phyloP scores from a whole-genome alignment of 2,113 vertebrate species.

The Lethenteron reissneri region DNA sequence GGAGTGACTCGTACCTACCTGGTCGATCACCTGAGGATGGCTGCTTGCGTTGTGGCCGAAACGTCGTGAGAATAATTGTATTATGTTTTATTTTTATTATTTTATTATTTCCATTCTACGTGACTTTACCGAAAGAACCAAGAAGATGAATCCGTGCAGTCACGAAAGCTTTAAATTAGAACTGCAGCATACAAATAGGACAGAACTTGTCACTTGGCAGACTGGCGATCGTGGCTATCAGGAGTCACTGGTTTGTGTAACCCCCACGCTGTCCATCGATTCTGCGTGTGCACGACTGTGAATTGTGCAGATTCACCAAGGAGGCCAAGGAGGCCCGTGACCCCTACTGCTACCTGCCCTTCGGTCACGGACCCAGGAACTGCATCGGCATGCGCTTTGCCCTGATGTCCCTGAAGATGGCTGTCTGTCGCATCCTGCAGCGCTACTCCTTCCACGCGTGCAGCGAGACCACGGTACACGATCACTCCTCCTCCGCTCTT shows the following conservation, averaged over 20 bases:
- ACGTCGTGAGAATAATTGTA: too few species aligned
- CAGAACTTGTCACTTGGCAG: neutral
- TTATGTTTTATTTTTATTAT: too few species aligned
- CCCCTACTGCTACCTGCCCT: neutral
- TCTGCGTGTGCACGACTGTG: neutral
- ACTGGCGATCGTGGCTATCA: neutral
- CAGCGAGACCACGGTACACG: too few species aligned
- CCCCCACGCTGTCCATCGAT: neutral
- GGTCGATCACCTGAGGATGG: too few species aligned
- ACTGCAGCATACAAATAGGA: neutral
- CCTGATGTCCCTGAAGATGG: neutral
- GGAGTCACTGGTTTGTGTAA: neutral
- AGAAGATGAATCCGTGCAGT: too few species aligned
- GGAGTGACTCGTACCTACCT: too few species aligned
- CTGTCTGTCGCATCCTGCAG: neutral
- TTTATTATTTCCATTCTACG: too few species aligned
- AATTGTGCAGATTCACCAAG: slow-evolving; percentile 5
- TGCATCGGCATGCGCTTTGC: neutral
- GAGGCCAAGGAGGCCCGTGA: neutral
- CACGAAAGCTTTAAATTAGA: too few species aligned
- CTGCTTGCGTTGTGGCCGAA: too few species aligned
- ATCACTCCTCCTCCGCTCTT: too few species aligned
- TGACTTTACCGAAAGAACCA: too few species aligned
- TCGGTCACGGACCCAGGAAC: neutral
- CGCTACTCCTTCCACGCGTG: too few species aligned